Evolutionary conservation across 2,888 invertebrate species (phyloP).

Genomic region (Dione juno): DNA sequence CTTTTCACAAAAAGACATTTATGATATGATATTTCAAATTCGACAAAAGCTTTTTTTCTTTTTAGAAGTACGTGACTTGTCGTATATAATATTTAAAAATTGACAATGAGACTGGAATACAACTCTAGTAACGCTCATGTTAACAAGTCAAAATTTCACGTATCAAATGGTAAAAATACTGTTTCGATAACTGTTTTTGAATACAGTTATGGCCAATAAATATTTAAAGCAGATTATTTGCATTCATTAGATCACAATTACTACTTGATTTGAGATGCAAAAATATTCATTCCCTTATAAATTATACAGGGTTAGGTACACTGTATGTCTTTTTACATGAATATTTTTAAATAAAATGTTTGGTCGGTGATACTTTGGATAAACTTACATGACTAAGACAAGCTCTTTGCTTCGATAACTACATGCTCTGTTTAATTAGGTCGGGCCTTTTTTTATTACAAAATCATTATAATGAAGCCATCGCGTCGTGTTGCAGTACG

Average conservation of each 20-base stretch:
- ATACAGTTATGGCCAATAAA: neutral
- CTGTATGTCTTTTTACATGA: neutral
- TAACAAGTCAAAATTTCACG: too few relatives aligned
- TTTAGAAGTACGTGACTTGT: too few relatives aligned
- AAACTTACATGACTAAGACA: neutral
- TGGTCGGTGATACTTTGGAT: constrained; percentile 1
- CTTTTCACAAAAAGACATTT: too few relatives aligned
- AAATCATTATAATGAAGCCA: neutral
- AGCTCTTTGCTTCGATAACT: constrained; percentile 19
- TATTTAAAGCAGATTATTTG: neutral
- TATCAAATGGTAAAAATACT: neutral
- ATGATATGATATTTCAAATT: too few relatives aligned
- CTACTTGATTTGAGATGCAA: neutral
- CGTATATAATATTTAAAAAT: too few relatives aligned
- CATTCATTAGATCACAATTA: neutral
- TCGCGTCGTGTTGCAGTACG: too few relatives aligned
- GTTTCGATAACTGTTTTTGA: neutral
- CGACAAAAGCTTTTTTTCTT: too few relatives aligned
- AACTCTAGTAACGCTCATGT: too few relatives aligned
- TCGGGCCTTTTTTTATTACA: constrained; percentile 21
- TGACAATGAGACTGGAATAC: too few relatives aligned
- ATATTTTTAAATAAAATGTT: constrained; percentile 17
- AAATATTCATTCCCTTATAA: neutral
- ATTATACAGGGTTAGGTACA: neutral
- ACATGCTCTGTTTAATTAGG: constrained; percentile 21